Conservation (phyloP, 1,140 invertebrate species). For the Eciton burchellii region DNA sequence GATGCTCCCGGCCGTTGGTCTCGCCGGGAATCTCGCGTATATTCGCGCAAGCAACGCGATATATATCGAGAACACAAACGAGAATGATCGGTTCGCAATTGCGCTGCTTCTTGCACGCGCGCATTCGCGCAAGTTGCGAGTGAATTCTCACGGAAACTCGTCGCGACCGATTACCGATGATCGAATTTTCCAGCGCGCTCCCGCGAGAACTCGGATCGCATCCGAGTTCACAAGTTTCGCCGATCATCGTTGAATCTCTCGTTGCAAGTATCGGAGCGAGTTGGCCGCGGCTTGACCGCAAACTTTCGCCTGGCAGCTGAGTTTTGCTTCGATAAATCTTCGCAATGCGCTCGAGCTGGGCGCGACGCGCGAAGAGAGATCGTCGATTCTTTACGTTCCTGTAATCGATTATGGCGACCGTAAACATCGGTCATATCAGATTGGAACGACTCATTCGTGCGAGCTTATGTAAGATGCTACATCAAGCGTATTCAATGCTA, state of each 20-base stretch:
- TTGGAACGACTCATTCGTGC: not conserved
- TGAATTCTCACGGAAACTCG: constrained; percentile 1
- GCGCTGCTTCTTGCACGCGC: not conserved
- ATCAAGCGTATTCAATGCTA: constrained; percentile 32
- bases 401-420: constrained; percentile 9
- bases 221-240: constrained; percentile 34
- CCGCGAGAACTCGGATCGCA: constrained; percentile 1
- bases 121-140: constrained; percentile 12
- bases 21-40: constrained; percentile 24
- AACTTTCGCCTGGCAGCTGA: constrained; percentile 3
- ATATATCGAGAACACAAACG: not conserved
- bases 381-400: not conserved
- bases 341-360: not conserved
- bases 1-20: not conserved
- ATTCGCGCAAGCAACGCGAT: not conserved
- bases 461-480: not conserved
- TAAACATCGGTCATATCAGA: not conserved
- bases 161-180: constrained; percentile 23
- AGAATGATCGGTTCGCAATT: constrained; percentile 11
- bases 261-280: not conserved
- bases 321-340: constrained; percentile 46
- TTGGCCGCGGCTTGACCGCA: not conserved
- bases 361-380: not conserved
- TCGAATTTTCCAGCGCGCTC: constrained; percentile 39
- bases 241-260: not conserved